phyloP scores from a whole-genome alignment of 1,140 invertebrate genomes.

The Solenopsis fugax region DNA sequence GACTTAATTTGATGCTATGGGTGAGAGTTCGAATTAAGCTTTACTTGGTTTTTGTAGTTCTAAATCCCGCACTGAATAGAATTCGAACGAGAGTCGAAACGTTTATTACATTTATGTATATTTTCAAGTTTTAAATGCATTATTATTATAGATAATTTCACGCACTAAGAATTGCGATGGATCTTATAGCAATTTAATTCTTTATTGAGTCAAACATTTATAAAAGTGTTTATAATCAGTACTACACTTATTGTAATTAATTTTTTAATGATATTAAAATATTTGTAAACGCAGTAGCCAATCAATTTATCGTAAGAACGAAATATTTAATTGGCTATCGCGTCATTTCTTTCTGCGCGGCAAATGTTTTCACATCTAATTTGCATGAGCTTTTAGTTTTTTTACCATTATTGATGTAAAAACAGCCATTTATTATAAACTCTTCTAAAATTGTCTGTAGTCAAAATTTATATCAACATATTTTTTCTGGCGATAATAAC shows the following conservation, averaged over 20 bases:
- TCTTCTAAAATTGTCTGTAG: not conserved
- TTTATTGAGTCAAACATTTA: not conserved
- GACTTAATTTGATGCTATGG: too few species aligned
- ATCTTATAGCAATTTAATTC: not conserved
- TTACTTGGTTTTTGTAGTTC: too few species aligned
- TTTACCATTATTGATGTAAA: not conserved
- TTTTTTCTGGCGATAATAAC: not conserved
- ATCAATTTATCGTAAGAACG: not conserved
- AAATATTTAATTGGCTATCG: not conserved
- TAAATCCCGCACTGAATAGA: too few species aligned
- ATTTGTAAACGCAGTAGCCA: not conserved
- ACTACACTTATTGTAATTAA: not conserved
- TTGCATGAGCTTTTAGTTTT: not conserved
- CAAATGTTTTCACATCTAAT: not conserved
- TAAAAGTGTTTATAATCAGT: not conserved
- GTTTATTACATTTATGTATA: too few species aligned
- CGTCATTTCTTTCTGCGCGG: not conserved
- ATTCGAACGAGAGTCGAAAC: too few species aligned
- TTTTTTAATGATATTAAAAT: constrained; percentile 4
- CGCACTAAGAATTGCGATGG: too few species aligned
- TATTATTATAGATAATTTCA: too few species aligned
- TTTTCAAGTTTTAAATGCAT: too few species aligned
- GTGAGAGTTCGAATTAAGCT: too few species aligned
- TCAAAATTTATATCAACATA: not conserved
- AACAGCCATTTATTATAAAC: not conserved